phyloP scores from a whole-genome alignment of 1,140 invertebrate genomes.

The Leptinotarsa undecemlineata region DNA sequence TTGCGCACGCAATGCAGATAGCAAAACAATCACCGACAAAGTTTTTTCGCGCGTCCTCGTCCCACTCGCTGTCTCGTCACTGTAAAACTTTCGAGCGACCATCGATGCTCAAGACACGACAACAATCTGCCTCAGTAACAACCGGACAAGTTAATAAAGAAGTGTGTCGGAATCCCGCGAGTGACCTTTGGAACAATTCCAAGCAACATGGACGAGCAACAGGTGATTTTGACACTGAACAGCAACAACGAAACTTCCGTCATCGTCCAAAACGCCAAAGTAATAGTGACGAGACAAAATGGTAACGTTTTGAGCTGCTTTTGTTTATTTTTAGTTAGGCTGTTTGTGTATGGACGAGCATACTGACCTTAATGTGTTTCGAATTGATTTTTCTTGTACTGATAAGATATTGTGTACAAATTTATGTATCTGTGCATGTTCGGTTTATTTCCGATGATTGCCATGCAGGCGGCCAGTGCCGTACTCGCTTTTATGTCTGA shows the following conservation, averaged over 20 bases:
- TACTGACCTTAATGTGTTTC: constrained; percentile 6
- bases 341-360: neutral
- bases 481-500: neutral
- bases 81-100: neutral
- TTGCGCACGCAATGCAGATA: constrained; percentile 14
- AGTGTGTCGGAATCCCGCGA: constrained; percentile 24
- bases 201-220: constrained; percentile 31
- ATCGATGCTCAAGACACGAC: neutral
- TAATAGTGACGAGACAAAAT: constrained; percentile 18
- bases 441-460: constrained; percentile 7
- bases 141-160: constrained; percentile 20
- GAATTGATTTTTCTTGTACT: constrained; percentile 8
- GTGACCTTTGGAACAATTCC: constrained; percentile 30
- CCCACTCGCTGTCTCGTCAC: neutral
- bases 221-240: constrained; percentile 36
- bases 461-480: neutral
- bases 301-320: constrained; percentile 19
- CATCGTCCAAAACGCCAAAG: constrained; percentile 39
- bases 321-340: neutral
- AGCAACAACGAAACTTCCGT: constrained; percentile 38
- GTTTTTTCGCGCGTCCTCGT: neutral
- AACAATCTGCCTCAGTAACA: constrained; percentile 20
- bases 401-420: neutral
- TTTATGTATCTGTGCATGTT: neutral
- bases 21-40: neutral